Conservation (phyloP, 53 echinoderm and acorn worm species). For the Astropecten irregularis region DNA sequence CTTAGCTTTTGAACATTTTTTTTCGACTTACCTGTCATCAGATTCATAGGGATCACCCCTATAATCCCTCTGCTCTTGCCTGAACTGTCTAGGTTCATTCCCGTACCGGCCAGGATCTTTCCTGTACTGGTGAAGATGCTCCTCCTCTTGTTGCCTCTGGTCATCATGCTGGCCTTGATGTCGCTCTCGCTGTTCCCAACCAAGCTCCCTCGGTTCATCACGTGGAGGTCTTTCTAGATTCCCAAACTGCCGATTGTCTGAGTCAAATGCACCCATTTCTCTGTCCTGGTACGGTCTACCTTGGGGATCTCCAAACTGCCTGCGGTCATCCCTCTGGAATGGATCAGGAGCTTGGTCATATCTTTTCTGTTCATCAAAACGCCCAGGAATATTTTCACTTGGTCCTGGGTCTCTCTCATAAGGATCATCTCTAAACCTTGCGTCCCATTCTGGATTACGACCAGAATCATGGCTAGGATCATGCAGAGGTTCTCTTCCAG, state of each 20-base stretch:
- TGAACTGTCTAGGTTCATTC: neutral
- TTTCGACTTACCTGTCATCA: constrained; percentile 23
- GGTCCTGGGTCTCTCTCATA: neutral
- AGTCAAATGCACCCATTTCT: neutral
- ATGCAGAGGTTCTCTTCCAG: no score
- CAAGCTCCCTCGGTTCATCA: neutral
- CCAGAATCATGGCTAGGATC: no score
- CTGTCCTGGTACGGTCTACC: neutral
- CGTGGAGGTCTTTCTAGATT: neutral
- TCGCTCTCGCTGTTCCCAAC: neutral
- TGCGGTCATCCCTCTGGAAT: neutral
- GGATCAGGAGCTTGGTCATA: neutral
- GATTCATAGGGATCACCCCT: constrained; percentile 19
- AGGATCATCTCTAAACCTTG: neutral
- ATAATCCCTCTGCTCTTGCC: neutral
- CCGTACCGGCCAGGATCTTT: neutral
- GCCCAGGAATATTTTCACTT: neutral
- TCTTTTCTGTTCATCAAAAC: neutral
- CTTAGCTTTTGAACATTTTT: no score
- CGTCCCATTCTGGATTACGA: no score
- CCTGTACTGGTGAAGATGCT: neutral
- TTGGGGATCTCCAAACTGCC: neutral
- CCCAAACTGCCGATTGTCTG: neutral
- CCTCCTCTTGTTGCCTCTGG: neutral
- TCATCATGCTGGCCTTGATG: neutral